Percentiles rank a stretch among this genome's conserved stretches.
Evolutionary conservation across 2,797 vertebrate genomes (phyloP).

Genomic region (Periophthalmus magnuspinnatus): DNA sequence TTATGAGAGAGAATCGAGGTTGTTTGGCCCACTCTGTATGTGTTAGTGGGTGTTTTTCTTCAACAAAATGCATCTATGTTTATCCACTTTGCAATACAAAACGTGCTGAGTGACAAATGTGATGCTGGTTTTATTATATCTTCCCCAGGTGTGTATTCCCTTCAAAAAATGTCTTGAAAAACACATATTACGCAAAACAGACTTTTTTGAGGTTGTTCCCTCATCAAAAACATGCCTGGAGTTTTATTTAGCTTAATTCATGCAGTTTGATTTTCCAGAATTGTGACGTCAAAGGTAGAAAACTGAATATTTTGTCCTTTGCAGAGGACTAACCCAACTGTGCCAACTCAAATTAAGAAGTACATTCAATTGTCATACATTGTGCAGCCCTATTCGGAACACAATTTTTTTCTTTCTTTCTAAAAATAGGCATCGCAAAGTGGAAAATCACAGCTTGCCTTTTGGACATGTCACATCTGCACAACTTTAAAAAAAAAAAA

Average conservation of each 20-base stretch:
- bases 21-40: constrained; percentile 15
- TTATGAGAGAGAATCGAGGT: constrained; percentile 10
- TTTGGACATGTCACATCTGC: constrained; percentile 47
- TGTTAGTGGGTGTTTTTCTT: constrained; percentile 32
- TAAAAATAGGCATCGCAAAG: constrained; percentile 55
- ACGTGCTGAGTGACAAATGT: constrained; percentile 34
- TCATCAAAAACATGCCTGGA: no score
- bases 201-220: no score
- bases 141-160: background rate
- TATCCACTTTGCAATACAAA: constrained; percentile 23
- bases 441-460: constrained; percentile 58
- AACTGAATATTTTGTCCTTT: no score
- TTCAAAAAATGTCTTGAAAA: no score
- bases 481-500: constrained; percentile 15
- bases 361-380: no score
- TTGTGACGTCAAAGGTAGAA: no score
- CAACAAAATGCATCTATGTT: constrained; percentile 21
- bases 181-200: no score
- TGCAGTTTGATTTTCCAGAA: no score
- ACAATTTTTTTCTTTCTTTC: constrained; percentile 32
- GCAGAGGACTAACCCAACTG: no score
- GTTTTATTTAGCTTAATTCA: no score
- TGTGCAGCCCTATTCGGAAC: constrained; percentile 23
- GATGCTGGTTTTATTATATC: constrained; percentile 15
- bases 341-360: no score